phyloP scores from a whole-genome alignment of 2,113 vertebrate genomes.

The Nematolebias whitei region DNA sequence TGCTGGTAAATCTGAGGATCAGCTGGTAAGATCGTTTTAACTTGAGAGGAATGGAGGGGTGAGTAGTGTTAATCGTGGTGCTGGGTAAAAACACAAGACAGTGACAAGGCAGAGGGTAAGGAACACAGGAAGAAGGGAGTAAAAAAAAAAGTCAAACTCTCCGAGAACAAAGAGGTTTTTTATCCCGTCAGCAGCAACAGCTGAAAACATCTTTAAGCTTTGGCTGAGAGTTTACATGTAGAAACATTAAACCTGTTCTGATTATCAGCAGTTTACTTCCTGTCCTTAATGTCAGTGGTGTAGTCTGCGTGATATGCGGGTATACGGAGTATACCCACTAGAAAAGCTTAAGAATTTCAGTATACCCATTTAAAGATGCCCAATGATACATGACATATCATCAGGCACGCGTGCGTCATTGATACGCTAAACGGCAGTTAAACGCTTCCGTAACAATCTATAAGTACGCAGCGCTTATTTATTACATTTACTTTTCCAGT shows the following conservation, averaged over 20 bases:
- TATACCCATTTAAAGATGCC: too few relatives aligned
- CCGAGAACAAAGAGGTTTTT: conserved; percentile 78
- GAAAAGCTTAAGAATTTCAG: too few relatives aligned
- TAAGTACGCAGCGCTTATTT: too few relatives aligned
- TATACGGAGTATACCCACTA: too few relatives aligned
- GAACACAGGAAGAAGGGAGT: conserved; percentile 25
- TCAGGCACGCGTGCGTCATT: too few relatives aligned
- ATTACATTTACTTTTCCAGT: too few relatives aligned
- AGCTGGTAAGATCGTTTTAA: conserved; percentile 17
- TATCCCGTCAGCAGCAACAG: conserved; percentile 77
- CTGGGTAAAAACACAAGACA: conserved; percentile 20
- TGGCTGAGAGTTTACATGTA: conserved; percentile 32
- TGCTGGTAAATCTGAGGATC: conserved; percentile 13
- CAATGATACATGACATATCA: too few relatives aligned
- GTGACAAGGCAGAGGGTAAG: conserved; percentile 33
- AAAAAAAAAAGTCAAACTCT: conserved; percentile 47
- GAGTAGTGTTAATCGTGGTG: neutral
- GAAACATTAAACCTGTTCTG: conserved; percentile 4
- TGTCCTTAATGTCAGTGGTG: too few relatives aligned
- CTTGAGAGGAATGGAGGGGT: neutral
- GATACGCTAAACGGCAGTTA: too few relatives aligned
- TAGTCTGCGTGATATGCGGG: too few relatives aligned
- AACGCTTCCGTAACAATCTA: too few relatives aligned
- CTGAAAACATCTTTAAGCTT: conserved; percentile 78
- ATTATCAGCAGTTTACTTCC: neutral